Percentiles rank a stretch among this genome's conserved stretches.
These are phyloP conservation scores for Chaetodon trifascialis DNA, from an alignment of 2,113 vertebrate species.

Conservation along the genomic window DNA sequence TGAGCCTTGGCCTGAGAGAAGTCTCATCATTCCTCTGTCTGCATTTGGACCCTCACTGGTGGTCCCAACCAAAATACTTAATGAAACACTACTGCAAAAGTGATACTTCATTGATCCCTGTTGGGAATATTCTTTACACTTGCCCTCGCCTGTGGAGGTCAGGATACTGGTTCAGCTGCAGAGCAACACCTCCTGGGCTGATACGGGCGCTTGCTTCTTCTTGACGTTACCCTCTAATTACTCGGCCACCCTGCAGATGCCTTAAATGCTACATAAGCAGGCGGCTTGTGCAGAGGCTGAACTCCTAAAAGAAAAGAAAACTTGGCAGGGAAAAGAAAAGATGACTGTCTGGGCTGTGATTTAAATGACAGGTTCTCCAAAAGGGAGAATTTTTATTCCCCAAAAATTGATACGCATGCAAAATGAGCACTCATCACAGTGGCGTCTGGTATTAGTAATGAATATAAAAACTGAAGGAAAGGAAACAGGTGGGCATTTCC, in stretches of 20 bases:
- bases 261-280: slow-evolving; percentile 19
- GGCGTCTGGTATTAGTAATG: slow-evolving; percentile 47
- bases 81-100: slow-evolving; percentile 59
- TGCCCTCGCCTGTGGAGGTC: slow-evolving; percentile 31
- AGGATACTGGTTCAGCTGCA: slow-evolving; percentile 42
- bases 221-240: slow-evolving; percentile 14
- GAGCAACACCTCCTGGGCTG: slow-evolving; percentile 32
- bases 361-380: slow-evolving; percentile 41
- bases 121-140: slow-evolving; percentile 55
- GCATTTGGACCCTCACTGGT: slow-evolving; percentile 53
- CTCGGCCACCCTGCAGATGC: slow-evolving; percentile 33
- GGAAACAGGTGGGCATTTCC: slow-evolving; percentile 77
- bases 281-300: slow-evolving; percentile 18
- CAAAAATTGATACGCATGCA: slow-evolving; percentile 57
- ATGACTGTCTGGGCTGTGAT: slow-evolving; percentile 29
- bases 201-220: slow-evolving; percentile 11
- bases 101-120: slow-evolving; percentile 63
- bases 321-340: slow-evolving; percentile 15
- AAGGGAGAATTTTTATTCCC: slow-evolving; percentile 26
- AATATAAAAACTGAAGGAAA: slow-evolving; percentile 56
- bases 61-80: slow-evolving; percentile 55
- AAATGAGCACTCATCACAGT: slow-evolving; percentile 57
- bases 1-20: slow-evolving; percentile 58
- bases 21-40: slow-evolving; percentile 57
- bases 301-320: background rate